A percentile compares a stretch with the other conserved stretches of the same genome.
Conservation (phyloP, 1,140 invertebrate genomes). For the Andricus grossulariae region DNA sequence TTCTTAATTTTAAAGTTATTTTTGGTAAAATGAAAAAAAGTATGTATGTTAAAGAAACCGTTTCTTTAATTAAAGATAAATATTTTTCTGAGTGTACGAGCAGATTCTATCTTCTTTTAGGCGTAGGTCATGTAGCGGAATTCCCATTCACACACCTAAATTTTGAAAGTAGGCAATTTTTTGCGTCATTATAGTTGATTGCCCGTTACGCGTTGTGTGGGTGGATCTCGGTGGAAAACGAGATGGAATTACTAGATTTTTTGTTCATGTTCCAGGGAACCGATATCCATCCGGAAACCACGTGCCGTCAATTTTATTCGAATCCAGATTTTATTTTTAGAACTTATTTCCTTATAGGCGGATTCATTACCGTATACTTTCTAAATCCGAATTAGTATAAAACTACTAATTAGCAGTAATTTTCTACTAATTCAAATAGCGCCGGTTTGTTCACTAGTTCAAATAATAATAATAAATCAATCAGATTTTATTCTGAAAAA, state of each 20-base stretch:
- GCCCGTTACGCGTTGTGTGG: not conserved
- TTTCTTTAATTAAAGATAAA: too few relatives aligned
- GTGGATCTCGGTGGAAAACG: constrained; percentile 5
- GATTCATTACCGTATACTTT: too few relatives aligned
- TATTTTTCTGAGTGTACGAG: too few relatives aligned
- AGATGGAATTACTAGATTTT: not conserved
- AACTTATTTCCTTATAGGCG: not conserved
- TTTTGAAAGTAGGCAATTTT: not conserved
- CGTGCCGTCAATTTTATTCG: not conserved
- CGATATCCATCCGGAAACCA: not conserved
- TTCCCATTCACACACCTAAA: constrained; percentile 20
- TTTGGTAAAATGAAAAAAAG: too few relatives aligned
- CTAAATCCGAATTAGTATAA: too few relatives aligned
- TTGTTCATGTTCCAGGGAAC: not conserved
- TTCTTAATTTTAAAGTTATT: too few relatives aligned
- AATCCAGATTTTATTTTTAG: not conserved
- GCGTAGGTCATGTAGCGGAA: not conserved
- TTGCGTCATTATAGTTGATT: not conserved
- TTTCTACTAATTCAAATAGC: too few relatives aligned
- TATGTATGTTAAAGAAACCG: too few relatives aligned
- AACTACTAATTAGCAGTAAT: too few relatives aligned
- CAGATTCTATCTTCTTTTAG: not conserved
- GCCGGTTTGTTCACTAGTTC: too few relatives aligned
- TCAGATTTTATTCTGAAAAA: too few relatives aligned
- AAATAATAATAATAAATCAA: too few relatives aligned